Conservation (phyloP, 2,888 invertebrate species). For the Ophonus ardosiacus region DNA sequence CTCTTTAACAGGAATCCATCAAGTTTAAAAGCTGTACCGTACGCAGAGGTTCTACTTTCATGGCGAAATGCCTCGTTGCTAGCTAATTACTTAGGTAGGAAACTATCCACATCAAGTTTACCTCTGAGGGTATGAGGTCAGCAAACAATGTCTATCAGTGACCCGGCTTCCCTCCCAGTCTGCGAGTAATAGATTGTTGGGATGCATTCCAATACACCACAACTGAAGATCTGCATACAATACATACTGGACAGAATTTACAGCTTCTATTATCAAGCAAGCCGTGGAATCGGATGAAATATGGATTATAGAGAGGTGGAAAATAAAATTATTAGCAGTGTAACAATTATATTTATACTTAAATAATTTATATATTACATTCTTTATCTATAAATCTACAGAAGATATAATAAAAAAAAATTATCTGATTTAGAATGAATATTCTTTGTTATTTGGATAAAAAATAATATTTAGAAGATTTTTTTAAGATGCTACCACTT, state of each 20-base stretch:
- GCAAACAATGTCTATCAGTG: slow-evolving; percentile 6
- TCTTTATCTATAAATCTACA: no score
- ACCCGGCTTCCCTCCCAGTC: neutral
- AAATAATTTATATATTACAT: no score
- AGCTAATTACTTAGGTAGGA: neutral
- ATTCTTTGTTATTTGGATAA: no score
- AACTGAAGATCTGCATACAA: slow-evolving; percentile 22
- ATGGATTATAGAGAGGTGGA: neutral
- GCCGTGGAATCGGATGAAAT: neutral
- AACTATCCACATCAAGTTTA: slow-evolving; percentile 5
- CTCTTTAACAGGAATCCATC: neutral
- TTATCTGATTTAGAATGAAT: no score
- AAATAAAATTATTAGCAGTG: no score
- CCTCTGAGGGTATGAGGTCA: slow-evolving; percentile 1
- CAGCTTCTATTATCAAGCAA: neutral
- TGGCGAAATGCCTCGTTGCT: neutral
- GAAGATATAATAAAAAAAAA: no score
- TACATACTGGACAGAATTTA: neutral
- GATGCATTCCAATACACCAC: slow-evolving; percentile 11
- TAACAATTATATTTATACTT: neutral
- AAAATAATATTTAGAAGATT: no score
- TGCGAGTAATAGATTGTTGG: slow-evolving; percentile 4
- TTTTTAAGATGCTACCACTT: no score
- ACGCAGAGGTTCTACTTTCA: neutral
- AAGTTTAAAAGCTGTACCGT: neutral